Conservation (phyloP, 1,140 invertebrate genomes). For the Dryas iulia region DNA sequence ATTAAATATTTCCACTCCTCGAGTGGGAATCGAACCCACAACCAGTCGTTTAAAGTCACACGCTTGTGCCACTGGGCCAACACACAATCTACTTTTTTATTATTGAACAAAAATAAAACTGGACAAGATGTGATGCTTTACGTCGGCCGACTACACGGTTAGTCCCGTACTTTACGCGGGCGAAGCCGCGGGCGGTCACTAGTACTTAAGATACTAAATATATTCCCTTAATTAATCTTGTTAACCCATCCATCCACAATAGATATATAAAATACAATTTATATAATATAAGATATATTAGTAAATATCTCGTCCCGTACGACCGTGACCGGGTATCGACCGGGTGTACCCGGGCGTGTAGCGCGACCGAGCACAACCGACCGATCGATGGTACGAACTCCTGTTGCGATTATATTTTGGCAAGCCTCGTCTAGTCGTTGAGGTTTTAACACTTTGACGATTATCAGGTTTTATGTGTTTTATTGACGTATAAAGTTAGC, state of each 20-base stretch:
- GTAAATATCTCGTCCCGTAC: neutral
- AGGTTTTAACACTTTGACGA: neutral
- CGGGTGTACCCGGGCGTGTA: constrained; percentile 25
- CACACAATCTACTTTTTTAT: too few species aligned
- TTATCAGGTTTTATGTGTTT: neutral
- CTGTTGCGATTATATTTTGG: neutral
- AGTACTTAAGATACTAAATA: too few species aligned
- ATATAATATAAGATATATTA: neutral
- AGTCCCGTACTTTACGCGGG: too few species aligned
- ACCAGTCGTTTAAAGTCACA: too few species aligned
- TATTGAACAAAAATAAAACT: too few species aligned
- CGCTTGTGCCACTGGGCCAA: too few species aligned
- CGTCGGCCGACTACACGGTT: too few species aligned
- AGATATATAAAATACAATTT: too few species aligned
- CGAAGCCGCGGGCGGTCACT: too few species aligned
- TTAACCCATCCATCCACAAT: neutral
- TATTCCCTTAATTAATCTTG: neutral
- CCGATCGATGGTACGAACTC: constrained; percentile 25
- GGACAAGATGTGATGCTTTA: too few species aligned
- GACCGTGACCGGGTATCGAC: constrained; percentile 25
- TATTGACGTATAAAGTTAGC: neutral
- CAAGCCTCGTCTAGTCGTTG: neutral
- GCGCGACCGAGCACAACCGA: constrained; percentile 23
- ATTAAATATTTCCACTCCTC: too few species aligned
- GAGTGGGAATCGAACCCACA: too few species aligned